phyloP scores from a whole-genome alignment of 1,140 invertebrate genomes.

The Chironomus striatipennis region DNA sequence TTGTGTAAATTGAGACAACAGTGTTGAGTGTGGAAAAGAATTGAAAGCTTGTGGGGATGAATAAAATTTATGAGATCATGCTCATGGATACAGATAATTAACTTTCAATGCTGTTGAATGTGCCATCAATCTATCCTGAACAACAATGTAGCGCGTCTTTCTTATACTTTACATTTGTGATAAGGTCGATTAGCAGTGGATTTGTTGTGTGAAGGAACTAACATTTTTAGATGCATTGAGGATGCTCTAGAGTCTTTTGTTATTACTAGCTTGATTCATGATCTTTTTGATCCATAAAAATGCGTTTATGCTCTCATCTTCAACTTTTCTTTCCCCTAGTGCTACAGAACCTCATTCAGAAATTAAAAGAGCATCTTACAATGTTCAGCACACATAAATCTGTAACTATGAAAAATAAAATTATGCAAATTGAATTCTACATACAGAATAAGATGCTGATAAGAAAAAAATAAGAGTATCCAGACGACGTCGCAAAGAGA shows the following conservation, averaged over 20 bases:
- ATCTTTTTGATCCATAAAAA: not conserved
- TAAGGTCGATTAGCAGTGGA: no score
- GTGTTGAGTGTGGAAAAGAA: not conserved
- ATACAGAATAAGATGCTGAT: not conserved
- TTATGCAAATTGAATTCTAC: slow-evolving; percentile 15
- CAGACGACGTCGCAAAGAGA: not conserved
- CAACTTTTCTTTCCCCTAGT: no score
- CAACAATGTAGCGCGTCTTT: no score
- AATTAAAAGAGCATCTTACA: no score
- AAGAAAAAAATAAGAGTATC: not conserved
- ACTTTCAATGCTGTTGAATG: slow-evolving; percentile 3
- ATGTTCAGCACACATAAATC: no score
- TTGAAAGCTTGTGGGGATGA: not conserved
- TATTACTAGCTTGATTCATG: no score
- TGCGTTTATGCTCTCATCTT: not conserved
- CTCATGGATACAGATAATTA: slow-evolving; percentile 20
- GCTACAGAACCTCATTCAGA: no score
- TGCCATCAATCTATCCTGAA: not conserved
- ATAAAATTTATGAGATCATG: slow-evolving; percentile 19
- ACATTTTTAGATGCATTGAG: no score
- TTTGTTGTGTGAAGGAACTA: no score
- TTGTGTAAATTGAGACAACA: slow-evolving; percentile 13
- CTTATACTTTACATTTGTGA: no score
- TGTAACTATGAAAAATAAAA: not conserved
- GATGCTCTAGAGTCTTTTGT: no score